Base-by-base conservation (phyloP, 2,113 vertebrate species). In the Malurus melanocephalus region DNA sequence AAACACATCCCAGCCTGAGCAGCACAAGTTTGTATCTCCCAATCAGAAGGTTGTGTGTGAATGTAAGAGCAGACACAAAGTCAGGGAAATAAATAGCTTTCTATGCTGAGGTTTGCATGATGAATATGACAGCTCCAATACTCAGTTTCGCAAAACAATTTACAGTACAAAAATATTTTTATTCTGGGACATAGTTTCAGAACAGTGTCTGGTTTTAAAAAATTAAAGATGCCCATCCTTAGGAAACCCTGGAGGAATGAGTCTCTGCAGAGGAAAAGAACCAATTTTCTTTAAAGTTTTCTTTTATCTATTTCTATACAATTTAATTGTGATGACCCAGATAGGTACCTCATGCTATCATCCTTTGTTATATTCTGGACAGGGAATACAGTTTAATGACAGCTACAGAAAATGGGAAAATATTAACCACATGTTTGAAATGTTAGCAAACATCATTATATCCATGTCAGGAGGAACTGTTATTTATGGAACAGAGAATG, bases 281-380 rank as follows among this genome's bases (percentile, higher is more conserved):
- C 28, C 42, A 86, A 94, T 90, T 80, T 94, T 93, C 86, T 95
- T 94, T 92, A 88, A 94, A 85, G 84, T 95, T 95, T 93, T 88
- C 88, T 96, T 96, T 95, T 94, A 95, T 95, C 89, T 95, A 88
- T 94, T 91, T 88, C 91, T 82, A 93, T 85, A 94, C 88, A 85
- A 74, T 94, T 93, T 95, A 95, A 95, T 96, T 94, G 84, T 95
- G 93, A 85, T 94, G 94, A 96, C 95, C 89, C 80, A 94, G 86
- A 94, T 93, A 94, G 73, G 80, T 87, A 90, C 52, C 81, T 68
- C 7, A 4, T 74, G 43, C 49, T 89, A 90, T 71, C 38, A 52
- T 92, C 53, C 90, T 94, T 91, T 93, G 69, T 94, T 95, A 90
- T 94, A 86, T 94, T 91, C 78, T 89, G 52, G 66, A 68, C 38